Percentiles rank a stretch among this genome's conserved stretches.
Evolutionary conservation across 2,888 invertebrate genomes (phyloP).

Genomic region (Bhutanitis thaidina): DNA sequence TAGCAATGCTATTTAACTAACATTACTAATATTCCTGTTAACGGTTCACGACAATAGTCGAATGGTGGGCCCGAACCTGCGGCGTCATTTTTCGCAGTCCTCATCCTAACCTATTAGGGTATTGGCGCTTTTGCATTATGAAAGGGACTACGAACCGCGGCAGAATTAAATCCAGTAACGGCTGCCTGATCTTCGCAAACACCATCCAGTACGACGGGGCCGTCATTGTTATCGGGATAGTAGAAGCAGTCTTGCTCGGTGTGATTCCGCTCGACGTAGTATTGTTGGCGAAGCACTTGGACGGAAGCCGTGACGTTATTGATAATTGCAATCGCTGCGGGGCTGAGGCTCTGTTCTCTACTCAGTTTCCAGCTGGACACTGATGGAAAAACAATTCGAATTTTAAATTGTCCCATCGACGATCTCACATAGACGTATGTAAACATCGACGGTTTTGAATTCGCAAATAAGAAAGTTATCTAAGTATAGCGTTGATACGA

Average conservation of each 20-base stretch:
- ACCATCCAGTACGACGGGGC: slow-evolving; percentile 51
- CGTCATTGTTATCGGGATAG: slow-evolving; percentile 61
- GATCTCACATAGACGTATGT: no score
- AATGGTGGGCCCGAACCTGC: no score
- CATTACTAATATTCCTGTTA: no score
- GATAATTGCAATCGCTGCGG: slow-evolving; percentile 32
- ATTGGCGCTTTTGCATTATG: no score
- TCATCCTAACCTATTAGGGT: no score
- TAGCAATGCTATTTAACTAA: no score
- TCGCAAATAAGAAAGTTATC: no score
- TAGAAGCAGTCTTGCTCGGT: slow-evolving; percentile 54
- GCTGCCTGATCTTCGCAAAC: slow-evolving; percentile 45
- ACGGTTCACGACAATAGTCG: no score
- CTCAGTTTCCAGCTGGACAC: slow-evolving; percentile 63
- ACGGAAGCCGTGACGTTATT: slow-evolving; percentile 36
- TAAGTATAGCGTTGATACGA: no score
- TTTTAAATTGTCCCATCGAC: no score
- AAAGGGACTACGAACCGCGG: slow-evolving; percentile 33
- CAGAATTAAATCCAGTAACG: slow-evolving; percentile 39
- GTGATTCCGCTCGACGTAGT: slow-evolving; percentile 45
- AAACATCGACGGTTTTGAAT: no score
- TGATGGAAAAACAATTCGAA: slow-evolving; percentile 30
- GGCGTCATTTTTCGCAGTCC: no score
- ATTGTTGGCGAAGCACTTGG: slow-evolving; percentile 46
- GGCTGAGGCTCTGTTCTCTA: slow-evolving; percentile 33